Base-by-base conservation (phyloP, 2,797 vertebrate genomes). In the Tenualosa thibaudeaui region DNA sequence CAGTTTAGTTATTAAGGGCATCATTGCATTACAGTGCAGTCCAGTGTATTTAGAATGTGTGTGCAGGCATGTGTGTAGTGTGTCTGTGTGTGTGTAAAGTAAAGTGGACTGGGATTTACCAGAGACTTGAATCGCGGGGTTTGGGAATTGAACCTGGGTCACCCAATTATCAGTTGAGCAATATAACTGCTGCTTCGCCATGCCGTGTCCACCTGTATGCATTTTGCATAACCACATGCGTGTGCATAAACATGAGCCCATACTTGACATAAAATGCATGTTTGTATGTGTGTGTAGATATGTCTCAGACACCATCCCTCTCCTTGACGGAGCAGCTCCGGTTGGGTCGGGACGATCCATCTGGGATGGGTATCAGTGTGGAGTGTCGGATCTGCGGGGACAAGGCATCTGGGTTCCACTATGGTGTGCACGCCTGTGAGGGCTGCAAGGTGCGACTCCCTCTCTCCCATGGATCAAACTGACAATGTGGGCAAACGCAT, bases 301-400 rank as follows among this genome's bases (percentile, higher is more conserved):
- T 98, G 85, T 96, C 96, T 8, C 96, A 96, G 89, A 97, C 94
- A 51, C 94, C 97, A 51, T 97, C 97, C 0, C 97, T 97, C 26
- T 98, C 97, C 0, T 94, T 98, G 88, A 98, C 97, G 40, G 98
- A 98, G 91, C 98, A 98, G 90, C 95, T 98, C 90, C 96, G 97
- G 90, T 94, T 96, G 84, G 97, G 97, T 89, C 94, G 95, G 7
- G 97, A 98, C 31, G 97, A 97, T 83, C 91, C 90, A 58, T 84
- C 95, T 0, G 91, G 90, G 3, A 86, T 95, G 56, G 95, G 94
- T 0, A 96, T 99, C 91, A 98, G 95, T 0, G 96, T 99, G 91
- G 98, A 99, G 92, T 99, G 98, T 91, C 97, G 97, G 82, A 97
- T 99, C 90, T 99, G 98, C 0, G 98, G 98, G 82, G 98, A 99